Evolutionary conservation across 2,113 vertebrate species (phyloP).

Genomic region (Scopus umbretta): DNA sequence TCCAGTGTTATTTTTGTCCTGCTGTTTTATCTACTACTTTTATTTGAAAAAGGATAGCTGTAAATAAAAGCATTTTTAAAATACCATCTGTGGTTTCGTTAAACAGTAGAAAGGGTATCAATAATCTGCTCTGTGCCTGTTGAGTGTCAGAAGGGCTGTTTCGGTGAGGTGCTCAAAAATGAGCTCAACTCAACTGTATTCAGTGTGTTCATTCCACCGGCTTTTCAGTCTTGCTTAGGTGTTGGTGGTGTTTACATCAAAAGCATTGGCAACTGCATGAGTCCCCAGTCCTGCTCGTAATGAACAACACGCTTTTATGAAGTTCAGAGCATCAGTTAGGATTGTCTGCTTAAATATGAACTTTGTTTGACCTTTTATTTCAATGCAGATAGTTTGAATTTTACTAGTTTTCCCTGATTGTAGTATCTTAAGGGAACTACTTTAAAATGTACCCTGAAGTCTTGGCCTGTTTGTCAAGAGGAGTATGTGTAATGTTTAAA

Average conservation of each 20-base stretch:
- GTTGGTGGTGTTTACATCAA: not conserved
- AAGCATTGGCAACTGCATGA: not conserved
- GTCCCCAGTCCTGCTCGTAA: not conserved
- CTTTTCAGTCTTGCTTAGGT: not conserved
- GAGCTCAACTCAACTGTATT: not conserved
- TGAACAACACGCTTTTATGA: rapidly evolving
- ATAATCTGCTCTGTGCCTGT: not conserved
- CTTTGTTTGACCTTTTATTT: not conserved
- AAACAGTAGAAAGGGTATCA: not conserved
- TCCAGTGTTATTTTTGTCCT: not conserved
- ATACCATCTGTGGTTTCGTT: not conserved
- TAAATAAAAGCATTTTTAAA: not conserved
- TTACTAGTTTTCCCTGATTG: not conserved
- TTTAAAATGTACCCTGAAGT: not conserved
- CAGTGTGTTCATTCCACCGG: not conserved
- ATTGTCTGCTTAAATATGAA: not conserved
- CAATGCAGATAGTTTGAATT: not conserved
- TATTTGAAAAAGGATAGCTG: not conserved
- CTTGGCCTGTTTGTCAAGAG: not conserved
- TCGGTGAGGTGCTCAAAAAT: not conserved
- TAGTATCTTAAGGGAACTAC: not conserved
- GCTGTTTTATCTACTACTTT: not conserved
- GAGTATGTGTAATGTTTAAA: not conserved
- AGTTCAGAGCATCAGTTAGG: not conserved
- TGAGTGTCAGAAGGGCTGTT: not conserved